phyloP scores from a whole-genome alignment of 2,113 vertebrate genomes.

The Phylloscopus trochilus region DNA sequence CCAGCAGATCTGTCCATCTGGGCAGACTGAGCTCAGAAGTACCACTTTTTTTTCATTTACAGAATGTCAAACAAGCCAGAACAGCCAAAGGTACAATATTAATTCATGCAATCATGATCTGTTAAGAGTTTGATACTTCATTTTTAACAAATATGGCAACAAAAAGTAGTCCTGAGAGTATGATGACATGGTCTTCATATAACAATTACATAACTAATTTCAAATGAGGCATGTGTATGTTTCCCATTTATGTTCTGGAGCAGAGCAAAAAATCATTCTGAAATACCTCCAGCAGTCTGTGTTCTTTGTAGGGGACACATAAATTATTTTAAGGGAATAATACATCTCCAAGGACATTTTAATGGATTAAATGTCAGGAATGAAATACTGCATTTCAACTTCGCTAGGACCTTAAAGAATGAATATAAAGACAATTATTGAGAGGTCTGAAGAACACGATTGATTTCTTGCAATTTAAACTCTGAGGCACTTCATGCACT shows the following conservation, averaged over 20 bases:
- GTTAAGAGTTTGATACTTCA: background rate
- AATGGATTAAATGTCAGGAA: conserved; percentile 75
- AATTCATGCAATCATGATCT: background rate
- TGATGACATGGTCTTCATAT: accelerated
- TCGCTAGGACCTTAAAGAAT: conserved; percentile 42
- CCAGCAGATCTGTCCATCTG: background rate
- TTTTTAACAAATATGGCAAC: background rate
- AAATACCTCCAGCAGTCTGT: background rate
- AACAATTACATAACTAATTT: background rate
- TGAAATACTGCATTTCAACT: conserved; percentile 74
- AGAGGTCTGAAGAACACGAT: conserved; percentile 32
- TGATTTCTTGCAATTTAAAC: conserved; percentile 25
- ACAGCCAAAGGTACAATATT: background rate
- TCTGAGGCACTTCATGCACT: background rate
- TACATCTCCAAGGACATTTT: conserved; percentile 65
- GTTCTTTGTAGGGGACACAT: background rate
- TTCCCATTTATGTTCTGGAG: background rate
- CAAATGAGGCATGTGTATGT: background rate
- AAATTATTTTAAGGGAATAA: conserved; percentile 71
- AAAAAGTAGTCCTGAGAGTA: background rate
- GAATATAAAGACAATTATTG: conserved; percentile 50
- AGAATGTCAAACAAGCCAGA: background rate
- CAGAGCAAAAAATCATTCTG: background rate
- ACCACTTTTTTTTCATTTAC: background rate
- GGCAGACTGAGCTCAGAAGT: background rate